phyloP scores from a whole-genome alignment of 2,797 vertebrate genomes.

The Cygnus olor region DNA sequence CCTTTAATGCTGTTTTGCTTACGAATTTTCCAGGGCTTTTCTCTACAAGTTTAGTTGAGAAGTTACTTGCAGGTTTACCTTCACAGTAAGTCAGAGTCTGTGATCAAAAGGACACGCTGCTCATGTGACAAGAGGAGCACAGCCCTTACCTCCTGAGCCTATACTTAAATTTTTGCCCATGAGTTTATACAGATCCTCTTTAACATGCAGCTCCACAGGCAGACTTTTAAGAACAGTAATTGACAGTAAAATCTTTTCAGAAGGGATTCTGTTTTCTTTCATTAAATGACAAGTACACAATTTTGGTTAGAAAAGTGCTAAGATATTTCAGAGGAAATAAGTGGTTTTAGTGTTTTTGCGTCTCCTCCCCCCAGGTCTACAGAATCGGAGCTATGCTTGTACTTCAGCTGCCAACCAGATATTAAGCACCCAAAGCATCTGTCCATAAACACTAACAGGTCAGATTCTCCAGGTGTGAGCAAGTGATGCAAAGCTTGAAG shows the following conservation, averaged over 20 bases:
- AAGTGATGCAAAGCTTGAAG: neutral
- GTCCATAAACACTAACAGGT: neutral
- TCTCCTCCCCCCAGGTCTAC: neutral
- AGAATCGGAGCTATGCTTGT: neutral
- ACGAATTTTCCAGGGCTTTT: neutral
- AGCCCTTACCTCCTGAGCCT: neutral
- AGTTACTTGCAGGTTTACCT: neutral
- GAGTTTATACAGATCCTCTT: neutral
- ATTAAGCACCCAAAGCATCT: neutral
- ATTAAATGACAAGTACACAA: neutral
- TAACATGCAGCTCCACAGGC: neutral
- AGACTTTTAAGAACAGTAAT: neutral
- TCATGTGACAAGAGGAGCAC: neutral
- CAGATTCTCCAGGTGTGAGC: neutral
- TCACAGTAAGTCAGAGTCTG: neutral
- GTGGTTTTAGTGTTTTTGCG: neutral
- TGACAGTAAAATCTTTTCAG: neutral
- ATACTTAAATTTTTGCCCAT: neutral
- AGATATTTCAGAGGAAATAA: neutral
- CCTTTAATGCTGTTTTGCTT: neutral
- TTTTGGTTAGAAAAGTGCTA: neutral
- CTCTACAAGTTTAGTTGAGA: neutral
- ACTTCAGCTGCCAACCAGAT: neutral
- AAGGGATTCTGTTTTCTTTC: neutral
- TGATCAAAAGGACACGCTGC: neutral